Evolutionary conservation across 2,113 vertebrate genomes (phyloP), one percentile per base, ranked within the genome.

Genomic region (Dascyllus trimaculatus): DNA sequence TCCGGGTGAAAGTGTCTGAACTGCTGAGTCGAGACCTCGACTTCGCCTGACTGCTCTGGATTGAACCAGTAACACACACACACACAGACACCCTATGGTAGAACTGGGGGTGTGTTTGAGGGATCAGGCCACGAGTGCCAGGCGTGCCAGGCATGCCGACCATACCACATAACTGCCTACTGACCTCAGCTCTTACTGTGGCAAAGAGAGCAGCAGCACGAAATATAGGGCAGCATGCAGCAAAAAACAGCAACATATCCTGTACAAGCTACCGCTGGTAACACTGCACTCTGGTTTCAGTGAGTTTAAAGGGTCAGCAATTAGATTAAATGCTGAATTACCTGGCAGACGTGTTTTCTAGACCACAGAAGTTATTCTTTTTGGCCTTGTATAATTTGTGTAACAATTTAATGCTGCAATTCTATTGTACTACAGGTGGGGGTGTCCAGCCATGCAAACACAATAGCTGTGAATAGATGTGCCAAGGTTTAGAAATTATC

Each of bases 1-100:
- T 90, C 90, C 1, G 84, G 87, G 90, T 82, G 79, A 87, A 92
- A 89, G 83, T 85, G 71, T 79, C 85, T 40, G 79, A 92, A 83
- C 84, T 86, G 91, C 92, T 93, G 92, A 92, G 89, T 86, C 52
- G 17, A 81, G 84, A 72, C 70, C 75, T 74, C 75, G 26, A 46
- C 70, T 49, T 57, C 19, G 73, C 85, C 77, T 52, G 86, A 80
- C 46, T 17, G 29, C 51, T 53, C 93, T 40, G 91, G 92, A 92
- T 83, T 82, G 58, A 92, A 90, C 91, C 68, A 25, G 90, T 60
- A 32, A 57, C 53, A 32, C 53, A 75, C 71, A 59, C 43, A 40
- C 53, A 43, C 62, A 66, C n/a, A 77, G 17, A 54, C 40, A 53
- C 1, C 18, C 72, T 40, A 56, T 85, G 73, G 71, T 48, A 68